Conservation (phyloP, 2,797 vertebrate species). For the Myotis myotis region DNA sequence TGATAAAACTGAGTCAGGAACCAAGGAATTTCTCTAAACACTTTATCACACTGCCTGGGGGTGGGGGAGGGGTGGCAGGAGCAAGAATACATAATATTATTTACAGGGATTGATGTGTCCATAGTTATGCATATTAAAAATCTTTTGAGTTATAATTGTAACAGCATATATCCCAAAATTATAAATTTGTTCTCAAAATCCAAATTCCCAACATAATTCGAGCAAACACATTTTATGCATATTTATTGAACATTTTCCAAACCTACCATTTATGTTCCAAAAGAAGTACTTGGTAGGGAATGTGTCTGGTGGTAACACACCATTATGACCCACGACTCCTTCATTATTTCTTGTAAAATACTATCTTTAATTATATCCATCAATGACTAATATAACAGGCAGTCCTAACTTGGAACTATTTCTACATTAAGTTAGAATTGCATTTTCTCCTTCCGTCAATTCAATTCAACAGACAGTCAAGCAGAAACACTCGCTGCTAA, state of each 20-base stretch:
- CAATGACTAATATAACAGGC: not conserved
- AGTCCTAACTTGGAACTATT: not conserved
- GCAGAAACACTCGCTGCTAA: slow-evolving; percentile 74
- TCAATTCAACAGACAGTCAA: slow-evolving; percentile 76
- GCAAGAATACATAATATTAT: not conserved
- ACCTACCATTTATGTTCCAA: not conserved
- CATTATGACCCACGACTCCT: not conserved
- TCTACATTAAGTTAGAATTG: slow-evolving; percentile 43
- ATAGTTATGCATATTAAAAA: not conserved
- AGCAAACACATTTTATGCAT: not conserved
- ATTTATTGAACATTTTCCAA: not conserved
- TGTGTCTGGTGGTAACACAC: not conserved
- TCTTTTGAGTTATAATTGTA: not conserved
- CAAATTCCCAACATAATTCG: not conserved
- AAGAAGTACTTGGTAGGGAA: not conserved
- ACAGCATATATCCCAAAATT: not conserved
- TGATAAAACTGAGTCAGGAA: not conserved
- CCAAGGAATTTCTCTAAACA: slow-evolving; percentile 42
- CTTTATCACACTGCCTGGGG: not conserved
- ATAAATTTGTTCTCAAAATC: not conserved
- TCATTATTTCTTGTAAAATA: slow-evolving; percentile 4
- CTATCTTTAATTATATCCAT: not conserved
- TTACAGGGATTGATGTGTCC: not conserved
- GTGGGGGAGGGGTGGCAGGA: not conserved
- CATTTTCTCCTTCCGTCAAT: slow-evolving; percentile 65